Evolutionary conservation across 2,888 invertebrate genomes (phyloP).

Genomic region (Diarsia brunnea): DNA sequence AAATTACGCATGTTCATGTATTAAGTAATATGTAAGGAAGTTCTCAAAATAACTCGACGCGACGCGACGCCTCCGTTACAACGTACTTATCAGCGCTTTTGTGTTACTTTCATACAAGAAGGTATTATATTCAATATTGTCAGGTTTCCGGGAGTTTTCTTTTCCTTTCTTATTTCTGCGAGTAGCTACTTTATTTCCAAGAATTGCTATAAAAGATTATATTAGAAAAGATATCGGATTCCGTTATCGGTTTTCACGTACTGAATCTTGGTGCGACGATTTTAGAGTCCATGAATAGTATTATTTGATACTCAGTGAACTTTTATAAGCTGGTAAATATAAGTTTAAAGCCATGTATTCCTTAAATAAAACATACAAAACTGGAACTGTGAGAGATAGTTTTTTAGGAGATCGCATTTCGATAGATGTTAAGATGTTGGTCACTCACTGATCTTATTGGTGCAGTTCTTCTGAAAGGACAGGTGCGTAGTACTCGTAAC

Average conservation of each 20-base stretch:
- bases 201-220: conserved; percentile 23
- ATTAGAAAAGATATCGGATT: conserved; percentile 31
- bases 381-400: neutral
- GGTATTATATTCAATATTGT: conserved; percentile 38
- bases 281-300: neutral
- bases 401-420: neutral
- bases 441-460: too few species aligned
- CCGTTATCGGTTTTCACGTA: neutral
- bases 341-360: rapidly evolving
- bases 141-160: conserved; percentile 37
- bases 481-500: too few species aligned
- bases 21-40: conserved; percentile 1
- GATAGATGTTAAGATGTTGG: neutral
- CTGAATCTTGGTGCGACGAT: neutral
- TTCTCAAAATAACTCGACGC: conserved; percentile 21
- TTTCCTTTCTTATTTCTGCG: conserved; percentile 4
- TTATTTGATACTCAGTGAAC: neutral
- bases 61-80: neutral
- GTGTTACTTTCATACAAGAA: conserved; percentile 17
- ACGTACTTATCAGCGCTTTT: conserved; percentile 41
- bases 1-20: neutral
- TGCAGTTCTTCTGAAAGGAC: too few species aligned
- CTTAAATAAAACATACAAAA: neutral
- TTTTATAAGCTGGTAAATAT: neutral
- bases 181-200: conserved; percentile 16